phyloP scores from a whole-genome alignment of 2,797 vertebrate species.

The Argyrosomus regius region DNA sequence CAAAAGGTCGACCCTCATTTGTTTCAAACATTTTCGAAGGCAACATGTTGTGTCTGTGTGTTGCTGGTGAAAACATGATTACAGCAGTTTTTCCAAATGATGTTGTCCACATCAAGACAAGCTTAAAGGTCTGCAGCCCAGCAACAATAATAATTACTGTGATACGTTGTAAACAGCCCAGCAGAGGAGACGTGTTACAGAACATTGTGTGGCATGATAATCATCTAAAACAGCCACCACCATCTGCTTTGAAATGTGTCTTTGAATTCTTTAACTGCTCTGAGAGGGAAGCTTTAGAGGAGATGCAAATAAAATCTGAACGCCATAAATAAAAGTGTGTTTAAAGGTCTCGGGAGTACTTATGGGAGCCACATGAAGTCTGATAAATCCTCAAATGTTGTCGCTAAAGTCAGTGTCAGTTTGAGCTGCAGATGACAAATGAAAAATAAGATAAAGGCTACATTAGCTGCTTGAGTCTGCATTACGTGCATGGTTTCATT shows the following conservation, averaged over 20 bases:
- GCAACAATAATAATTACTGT: constrained; percentile 23
- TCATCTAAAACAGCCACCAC: background rate
- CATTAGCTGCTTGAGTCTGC: no score
- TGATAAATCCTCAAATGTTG: background rate
- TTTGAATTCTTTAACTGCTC: constrained; percentile 19
- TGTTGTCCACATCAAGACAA: background rate
- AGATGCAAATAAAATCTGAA: background rate
- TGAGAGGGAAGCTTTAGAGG: background rate
- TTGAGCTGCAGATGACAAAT: background rate
- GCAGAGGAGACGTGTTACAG: background rate
- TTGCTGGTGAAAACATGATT: constrained; percentile 16
- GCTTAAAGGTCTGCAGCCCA: constrained; percentile 16
- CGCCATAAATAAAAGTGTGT: background rate
- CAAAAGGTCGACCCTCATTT: constrained; percentile 37
- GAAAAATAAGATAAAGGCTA: background rate
- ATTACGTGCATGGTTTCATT: no score
- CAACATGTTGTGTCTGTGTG: constrained; percentile 21
- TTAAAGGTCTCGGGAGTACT: background rate
- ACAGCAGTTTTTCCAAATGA: constrained; percentile 2
- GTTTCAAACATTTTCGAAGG: constrained; percentile 5
- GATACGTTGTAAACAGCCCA: background rate
- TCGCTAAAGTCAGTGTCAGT: background rate
- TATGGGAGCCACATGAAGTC: background rate
- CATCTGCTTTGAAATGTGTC: constrained; percentile 5
- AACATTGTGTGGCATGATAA: background rate